Evolutionary conservation across 2,888 invertebrate species (phyloP), one percentile per base, ranked within the genome.

Genomic region (Leptinotarsa juncta): DNA sequence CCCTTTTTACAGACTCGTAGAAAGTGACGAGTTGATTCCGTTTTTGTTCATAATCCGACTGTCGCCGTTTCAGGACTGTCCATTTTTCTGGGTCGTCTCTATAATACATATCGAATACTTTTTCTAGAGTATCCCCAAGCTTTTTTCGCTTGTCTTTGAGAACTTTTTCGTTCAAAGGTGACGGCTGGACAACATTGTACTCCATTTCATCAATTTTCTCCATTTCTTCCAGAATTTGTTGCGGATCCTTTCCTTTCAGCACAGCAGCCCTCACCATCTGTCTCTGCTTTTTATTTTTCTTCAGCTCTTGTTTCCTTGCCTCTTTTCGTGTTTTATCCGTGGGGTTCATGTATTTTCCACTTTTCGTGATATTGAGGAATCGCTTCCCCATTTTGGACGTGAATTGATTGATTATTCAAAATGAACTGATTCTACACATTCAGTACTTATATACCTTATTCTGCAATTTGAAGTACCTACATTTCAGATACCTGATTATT

Each of bases 221-320:
- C 23, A 26, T 93, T 88, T 98, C 98, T 84, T 96, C 95, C 57
- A 99, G 91, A 75, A 99, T 93, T 86, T 98, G 97, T 71, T 94
- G 92, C 0, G 99, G 98, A 90, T 99, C 98, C 90, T 99, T 98
- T 86, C 97, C 97, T 90, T 99, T 99, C 3, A 99, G 90, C 3
- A 99, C 98, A 67, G 98, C 98, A 66, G 97, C 97, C 78, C 99
- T 90, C 1, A 99, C 99, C 91, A 97, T 93, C 89, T 97, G 96
- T 70, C 99, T 91, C 87, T 99, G 99, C 82, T 97, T 95, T 88
- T 99, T 99, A 88, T 99, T 99, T 90, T 98, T 98, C 88, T 99
- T 99, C 57, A 99, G 88, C 88, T 99, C 99, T 85, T 97, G 96
- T 87, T 98, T 98, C 71, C 98, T 92, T 16, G 98, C 98, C 88